These are phyloP conservation scores for Clarias magur DNA, from an alignment of 2,113 vertebrate genomes.

Conservation along the genomic window DNA sequence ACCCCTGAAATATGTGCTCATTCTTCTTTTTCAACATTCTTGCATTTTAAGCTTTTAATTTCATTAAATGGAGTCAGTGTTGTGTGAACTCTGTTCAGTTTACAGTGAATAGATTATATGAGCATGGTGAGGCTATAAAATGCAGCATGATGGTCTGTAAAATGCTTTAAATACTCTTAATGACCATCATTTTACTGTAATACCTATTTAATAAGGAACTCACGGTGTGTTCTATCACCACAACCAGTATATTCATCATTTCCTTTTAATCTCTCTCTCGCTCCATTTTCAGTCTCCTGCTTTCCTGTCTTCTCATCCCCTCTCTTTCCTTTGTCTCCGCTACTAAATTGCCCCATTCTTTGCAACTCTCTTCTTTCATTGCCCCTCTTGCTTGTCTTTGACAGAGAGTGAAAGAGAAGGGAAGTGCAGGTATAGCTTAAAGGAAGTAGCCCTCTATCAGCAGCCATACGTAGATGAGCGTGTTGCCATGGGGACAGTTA, in stretches of 20 bases:
- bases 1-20: not conserved
- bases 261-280: constrained; percentile 5
- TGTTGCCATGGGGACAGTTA: constrained; percentile 78
- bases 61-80: not conserved
- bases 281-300: not conserved
- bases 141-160: not conserved
- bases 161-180: constrained; percentile 16
- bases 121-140: not conserved
- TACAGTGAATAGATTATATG: not conserved
- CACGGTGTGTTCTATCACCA: constrained; percentile 21
- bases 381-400: constrained; percentile 21
- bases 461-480: constrained; percentile 65
- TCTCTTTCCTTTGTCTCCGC: not conserved
- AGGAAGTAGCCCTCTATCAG: constrained; percentile 66
- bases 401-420: constrained; percentile 33
- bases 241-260: not conserved
- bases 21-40: not conserved
- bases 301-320: not conserved
- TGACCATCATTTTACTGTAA: constrained; percentile 33
- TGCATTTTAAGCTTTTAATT: not conserved
- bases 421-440: constrained; percentile 37
- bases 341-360: constrained; percentile 38
- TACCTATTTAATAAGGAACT: constrained; percentile 21
- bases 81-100: constrained; percentile 3
- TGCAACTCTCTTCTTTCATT: constrained; percentile 10